A percentile compares a stretch with the other conserved stretches of the same genome.
Conservation (phyloP, 2,113 vertebrate genomes). For the Bungarus multicinctus region DNA sequence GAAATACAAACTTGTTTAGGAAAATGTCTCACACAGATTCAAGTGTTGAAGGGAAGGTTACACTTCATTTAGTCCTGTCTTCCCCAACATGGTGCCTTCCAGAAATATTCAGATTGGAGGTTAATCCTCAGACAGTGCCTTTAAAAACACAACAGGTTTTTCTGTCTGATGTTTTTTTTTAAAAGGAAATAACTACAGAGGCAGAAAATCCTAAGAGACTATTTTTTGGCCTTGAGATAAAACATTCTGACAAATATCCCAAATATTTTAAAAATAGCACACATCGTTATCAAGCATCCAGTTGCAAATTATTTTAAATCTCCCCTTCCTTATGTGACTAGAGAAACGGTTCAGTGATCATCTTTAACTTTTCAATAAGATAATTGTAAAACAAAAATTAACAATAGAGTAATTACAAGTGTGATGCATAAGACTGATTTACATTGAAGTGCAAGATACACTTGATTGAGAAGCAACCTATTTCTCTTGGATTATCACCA, state of each 20-base stretch:
- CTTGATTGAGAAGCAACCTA: constrained; percentile 50
- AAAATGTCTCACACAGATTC: neutral
- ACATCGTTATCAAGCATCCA: constrained; percentile 59
- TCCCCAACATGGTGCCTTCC: neutral
- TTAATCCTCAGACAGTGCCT: neutral
- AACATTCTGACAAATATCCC: constrained; percentile 62
- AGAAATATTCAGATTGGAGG: neutral
- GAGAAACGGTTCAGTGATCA: constrained; percentile 58
- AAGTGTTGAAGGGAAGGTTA: neutral
- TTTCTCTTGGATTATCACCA: constrained; percentile 32
- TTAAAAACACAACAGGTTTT: neutral
- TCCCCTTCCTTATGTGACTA: constrained; percentile 41
- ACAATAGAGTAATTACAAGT: constrained; percentile 61
- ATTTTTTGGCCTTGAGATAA: constrained; percentile 39
- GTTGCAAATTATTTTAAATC: constrained; percentile 56
- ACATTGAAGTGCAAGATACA: constrained; percentile 31
- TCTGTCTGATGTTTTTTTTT: neutral
- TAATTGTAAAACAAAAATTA: constrained; percentile 69
- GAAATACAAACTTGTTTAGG: neutral
- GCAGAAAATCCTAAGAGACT: constrained; percentile 27
- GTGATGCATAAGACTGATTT: constrained; percentile 60
- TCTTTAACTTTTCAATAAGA: constrained; percentile 69
- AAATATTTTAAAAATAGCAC: constrained; percentile 44
- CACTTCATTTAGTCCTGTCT: neutral
- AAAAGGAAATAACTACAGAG: neutral